Base-by-base conservation (phyloP, 2,888 invertebrate species). In the Gymnocheta viridis region DNA sequence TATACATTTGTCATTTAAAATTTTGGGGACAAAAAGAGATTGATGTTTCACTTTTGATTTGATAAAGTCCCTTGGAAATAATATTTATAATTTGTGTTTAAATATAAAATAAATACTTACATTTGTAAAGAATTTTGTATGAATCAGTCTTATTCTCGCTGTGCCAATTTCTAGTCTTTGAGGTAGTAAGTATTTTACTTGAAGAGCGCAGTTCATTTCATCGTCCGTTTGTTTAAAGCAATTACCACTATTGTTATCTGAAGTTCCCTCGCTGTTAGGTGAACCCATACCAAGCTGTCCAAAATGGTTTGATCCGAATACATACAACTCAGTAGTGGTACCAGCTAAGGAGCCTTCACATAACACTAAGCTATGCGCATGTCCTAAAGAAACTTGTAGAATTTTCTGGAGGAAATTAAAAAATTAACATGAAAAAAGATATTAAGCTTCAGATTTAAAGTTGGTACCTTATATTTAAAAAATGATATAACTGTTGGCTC, bases 301-400 rank as follows among this genome's bases (percentile, higher is more conserved):
- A 91, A 95, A 97, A 66, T 94, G 94, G 89, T 96, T 97, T 70
- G 96, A 96, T 3, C 98, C 98, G 93, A 97, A 96, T 0, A 96
- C 94, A 92, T 96, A 98, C 9, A 98, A 93, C 73, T 90, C 90
- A 17, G 88, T 90, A 17, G 88, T 90, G 29, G 86, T 85, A 19
- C 66, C 77, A 3, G 72, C 49, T 56, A 70, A 51, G 38, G 81
- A 86, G 29, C 88, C 85, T 83, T 88, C 88, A 78, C 92, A 92
- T n/a, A 92, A 87, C 66, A 92, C 91, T 79, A 92, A 83, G 24
- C 90, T 91, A 86, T 92, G 92, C 3, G 92, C 92, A 88, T 92
- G 92, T 2, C 92, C 92, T 74, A 92, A 86, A 10, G 89, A 93
- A 41, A 93, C 91, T 91, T 94, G 93, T 82, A 92, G 88, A 12